Conservation (phyloP, 1,140 invertebrate genomes). For the Drosophila parabipectinata region DNA sequence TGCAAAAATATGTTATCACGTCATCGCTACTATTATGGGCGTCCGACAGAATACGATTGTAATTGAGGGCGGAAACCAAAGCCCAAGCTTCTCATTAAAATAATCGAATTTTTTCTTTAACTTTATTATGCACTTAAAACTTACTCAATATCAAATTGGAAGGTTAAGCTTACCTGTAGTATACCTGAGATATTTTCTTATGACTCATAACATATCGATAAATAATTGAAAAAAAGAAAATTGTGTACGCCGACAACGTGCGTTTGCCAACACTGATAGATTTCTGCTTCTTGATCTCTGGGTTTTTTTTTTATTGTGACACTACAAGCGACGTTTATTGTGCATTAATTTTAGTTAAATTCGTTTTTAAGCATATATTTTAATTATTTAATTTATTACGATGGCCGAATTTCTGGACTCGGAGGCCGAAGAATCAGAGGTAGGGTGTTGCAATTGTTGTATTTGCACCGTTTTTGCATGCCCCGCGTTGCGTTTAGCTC, state of each 20-base stretch:
- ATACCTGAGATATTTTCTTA: not conserved
- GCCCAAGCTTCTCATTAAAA: too few relatives aligned
- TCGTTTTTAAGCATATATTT: slow-evolving; percentile 74
- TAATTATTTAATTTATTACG: slow-evolving; percentile 73
- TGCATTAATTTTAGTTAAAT: slow-evolving; percentile 72
- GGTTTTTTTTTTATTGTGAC: slow-evolving; percentile 75
- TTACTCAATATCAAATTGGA: too few relatives aligned
- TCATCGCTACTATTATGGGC: not conserved
- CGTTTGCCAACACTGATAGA: slow-evolving; percentile 9
- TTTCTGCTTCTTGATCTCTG: slow-evolving; percentile 21
- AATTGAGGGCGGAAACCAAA: too few relatives aligned
- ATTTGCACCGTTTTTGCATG: slow-evolving; percentile 17
- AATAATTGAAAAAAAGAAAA: not conserved
- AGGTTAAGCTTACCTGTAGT: not conserved
- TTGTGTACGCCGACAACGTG: not conserved
- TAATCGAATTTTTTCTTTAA: too few relatives aligned
- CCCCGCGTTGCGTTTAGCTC: slow-evolving; percentile 42
- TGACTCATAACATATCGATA: not conserved
- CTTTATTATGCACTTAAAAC: too few relatives aligned
- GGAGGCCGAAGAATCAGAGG: slow-evolving; percentile 93
- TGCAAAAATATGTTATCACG: not conserved
- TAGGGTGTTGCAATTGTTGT: slow-evolving; percentile 6
- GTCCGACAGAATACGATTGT: too few relatives aligned
- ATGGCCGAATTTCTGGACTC: slow-evolving; percentile 93
- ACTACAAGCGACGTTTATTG: slow-evolving; percentile 60